phyloP scores from a whole-genome alignment of 2,797 vertebrate species.

The Luscinia megarhynchos region DNA sequence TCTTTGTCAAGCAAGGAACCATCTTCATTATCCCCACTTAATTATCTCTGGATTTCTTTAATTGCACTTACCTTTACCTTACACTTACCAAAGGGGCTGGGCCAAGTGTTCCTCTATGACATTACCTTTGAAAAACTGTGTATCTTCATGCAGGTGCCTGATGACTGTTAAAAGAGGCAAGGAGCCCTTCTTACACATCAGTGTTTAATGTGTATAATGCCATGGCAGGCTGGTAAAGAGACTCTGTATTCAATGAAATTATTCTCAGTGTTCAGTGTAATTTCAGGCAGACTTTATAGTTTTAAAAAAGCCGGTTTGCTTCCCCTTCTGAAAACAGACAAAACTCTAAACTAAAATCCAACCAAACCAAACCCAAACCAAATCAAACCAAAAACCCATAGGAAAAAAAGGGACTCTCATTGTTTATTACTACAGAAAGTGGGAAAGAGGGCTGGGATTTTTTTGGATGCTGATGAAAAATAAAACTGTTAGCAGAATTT shows the following conservation, averaged over 20 bases:
- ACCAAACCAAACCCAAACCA: background rate
- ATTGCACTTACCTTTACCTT: constrained; percentile 50
- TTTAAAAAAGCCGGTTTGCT: background rate
- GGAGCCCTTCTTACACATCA: background rate
- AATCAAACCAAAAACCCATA: background rate
- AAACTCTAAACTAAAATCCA: background rate
- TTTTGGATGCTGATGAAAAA: background rate
- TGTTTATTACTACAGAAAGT: background rate
- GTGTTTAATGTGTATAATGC: background rate
- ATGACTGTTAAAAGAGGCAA: background rate
- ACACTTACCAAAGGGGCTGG: background rate
- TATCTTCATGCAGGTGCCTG: background rate
- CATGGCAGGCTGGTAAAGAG: background rate
- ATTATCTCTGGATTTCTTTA: constrained; percentile 25
- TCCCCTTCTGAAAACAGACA: background rate
- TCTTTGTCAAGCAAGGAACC: constrained; percentile 30
- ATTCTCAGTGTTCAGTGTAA: background rate
- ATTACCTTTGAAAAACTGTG: background rate
- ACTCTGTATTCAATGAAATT: background rate
- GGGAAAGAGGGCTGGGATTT: background rate
- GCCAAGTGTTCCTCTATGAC: background rate
- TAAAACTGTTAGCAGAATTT: background rate
- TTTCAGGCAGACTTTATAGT: background rate
- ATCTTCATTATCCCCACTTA: constrained; percentile 34
- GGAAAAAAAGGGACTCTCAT: background rate